phyloP scores from a whole-genome alignment of 2,797 vertebrate species.

The Yasuhikotakia modesta region DNA sequence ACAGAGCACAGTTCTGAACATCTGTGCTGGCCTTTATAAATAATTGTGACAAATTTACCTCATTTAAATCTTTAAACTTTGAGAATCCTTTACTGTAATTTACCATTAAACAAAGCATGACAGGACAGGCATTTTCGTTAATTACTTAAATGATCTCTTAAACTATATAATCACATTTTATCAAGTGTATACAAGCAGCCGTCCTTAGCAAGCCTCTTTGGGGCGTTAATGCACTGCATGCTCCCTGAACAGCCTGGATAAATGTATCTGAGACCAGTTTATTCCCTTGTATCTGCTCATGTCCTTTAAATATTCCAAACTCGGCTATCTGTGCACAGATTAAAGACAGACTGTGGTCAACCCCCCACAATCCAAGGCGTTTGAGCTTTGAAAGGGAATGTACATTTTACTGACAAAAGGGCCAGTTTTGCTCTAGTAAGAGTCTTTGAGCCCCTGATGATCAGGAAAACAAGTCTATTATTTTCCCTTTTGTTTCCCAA shows the following conservation, averaged over 20 bases:
- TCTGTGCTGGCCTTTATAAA: neutral
- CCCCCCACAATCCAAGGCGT: slow-evolving; percentile 1
- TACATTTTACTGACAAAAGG: slow-evolving; percentile 3
- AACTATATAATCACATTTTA: neutral
- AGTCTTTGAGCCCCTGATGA: slow-evolving; percentile 42
- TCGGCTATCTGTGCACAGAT: slow-evolving; percentile 24
- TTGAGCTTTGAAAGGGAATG: slow-evolving; percentile 18
- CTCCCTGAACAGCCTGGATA: slow-evolving; percentile 18
- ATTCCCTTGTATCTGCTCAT: neutral
- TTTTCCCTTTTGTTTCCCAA: slow-evolving; percentile 8
- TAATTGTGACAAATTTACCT: neutral
- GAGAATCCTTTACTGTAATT: neutral
- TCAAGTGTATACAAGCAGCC: neutral
- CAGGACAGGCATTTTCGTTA: neutral
- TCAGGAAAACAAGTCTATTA: slow-evolving; percentile 21
- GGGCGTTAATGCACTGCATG: slow-evolving; percentile 1
- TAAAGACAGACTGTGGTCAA: slow-evolving; percentile 15
- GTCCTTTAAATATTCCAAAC: slow-evolving; percentile 30
- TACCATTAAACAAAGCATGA: neutral
- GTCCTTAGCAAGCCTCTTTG: neutral
- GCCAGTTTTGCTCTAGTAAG: slow-evolving; percentile 40
- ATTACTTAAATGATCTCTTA: neutral
- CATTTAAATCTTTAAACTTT: neutral
- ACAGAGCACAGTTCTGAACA: slow-evolving; percentile 12
- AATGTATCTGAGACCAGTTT: slow-evolving; percentile 4